phyloP scores from a whole-genome alignment of 2,113 vertebrate genomes.

The Oenanthe oenanthe region DNA sequence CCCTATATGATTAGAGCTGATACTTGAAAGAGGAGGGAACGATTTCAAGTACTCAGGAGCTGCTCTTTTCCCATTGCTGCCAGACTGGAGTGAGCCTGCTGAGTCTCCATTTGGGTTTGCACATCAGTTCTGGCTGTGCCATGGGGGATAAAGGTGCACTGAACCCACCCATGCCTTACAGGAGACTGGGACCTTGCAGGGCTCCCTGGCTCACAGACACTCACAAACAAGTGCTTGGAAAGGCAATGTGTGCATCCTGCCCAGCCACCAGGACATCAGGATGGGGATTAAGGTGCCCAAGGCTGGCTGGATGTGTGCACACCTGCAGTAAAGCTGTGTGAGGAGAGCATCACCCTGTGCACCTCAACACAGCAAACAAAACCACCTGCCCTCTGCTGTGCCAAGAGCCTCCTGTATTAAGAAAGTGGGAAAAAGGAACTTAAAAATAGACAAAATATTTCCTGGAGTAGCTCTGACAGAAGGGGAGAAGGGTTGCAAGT shows the following conservation, averaged over 20 bases:
- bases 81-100: background rate
- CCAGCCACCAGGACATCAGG: background rate
- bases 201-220: background rate
- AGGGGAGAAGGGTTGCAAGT: background rate
- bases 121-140: background rate
- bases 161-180: background rate
- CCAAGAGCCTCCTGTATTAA: background rate
- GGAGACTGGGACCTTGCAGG: accelerated
- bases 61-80: background rate
- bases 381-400: background rate
- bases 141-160: accelerated
- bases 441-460: background rate
- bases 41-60: background rate
- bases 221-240: background rate
- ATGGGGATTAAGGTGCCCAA: background rate
- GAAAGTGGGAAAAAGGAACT: background rate
- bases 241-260: background rate
- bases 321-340: background rate
- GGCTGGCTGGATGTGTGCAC: background rate
- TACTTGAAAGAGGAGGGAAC: background rate
- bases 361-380: background rate
- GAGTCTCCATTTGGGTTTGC: background rate
- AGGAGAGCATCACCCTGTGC: too few species aligned
- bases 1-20: background rate
- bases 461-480: background rate